Percentiles rank a stretch among this genome's conserved stretches.
phyloP scores from a whole-genome alignment of 2,113 vertebrate genomes.

The Chlamydotis undulata region DNA sequence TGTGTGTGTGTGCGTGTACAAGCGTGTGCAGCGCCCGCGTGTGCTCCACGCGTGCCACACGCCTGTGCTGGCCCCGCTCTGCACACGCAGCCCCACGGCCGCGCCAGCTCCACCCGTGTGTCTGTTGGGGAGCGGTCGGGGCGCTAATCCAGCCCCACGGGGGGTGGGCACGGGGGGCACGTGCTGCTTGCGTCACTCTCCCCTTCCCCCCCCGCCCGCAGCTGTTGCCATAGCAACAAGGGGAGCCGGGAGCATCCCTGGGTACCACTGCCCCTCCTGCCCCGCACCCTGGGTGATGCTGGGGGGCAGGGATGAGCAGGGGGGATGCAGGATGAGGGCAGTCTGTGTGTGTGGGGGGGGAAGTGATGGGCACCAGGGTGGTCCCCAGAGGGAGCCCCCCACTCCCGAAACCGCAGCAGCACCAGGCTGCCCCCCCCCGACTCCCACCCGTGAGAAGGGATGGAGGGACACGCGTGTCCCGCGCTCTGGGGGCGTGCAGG shows the following conservation, averaged over 20 bases:
- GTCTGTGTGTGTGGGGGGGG: rapidly evolving
- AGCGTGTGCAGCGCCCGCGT: not conserved
- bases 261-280: not conserved
- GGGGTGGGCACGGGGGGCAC: not conserved
- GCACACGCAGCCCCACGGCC: not conserved
- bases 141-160: not conserved
- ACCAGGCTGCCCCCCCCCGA: not conserved
- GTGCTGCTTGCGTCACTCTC: not conserved
- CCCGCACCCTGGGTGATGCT: not conserved
- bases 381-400: no score
- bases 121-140: not conserved
- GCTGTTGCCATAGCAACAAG: conserved; percentile 5
- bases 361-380: not conserved
- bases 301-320: not conserved
- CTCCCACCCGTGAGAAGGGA: not conserved
- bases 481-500: not conserved
- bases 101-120: not conserved
- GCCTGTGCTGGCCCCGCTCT: not conserved
- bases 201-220: not conserved
- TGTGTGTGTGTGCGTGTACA: no score
- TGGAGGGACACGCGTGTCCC: rapidly evolving
- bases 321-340: not conserved
- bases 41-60: not conserved
- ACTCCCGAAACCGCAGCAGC: not conserved
- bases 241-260: not conserved